Evolutionary conservation across 2,113 vertebrate genomes (phyloP).

Genomic region (Caloenas nicobarica): DNA sequence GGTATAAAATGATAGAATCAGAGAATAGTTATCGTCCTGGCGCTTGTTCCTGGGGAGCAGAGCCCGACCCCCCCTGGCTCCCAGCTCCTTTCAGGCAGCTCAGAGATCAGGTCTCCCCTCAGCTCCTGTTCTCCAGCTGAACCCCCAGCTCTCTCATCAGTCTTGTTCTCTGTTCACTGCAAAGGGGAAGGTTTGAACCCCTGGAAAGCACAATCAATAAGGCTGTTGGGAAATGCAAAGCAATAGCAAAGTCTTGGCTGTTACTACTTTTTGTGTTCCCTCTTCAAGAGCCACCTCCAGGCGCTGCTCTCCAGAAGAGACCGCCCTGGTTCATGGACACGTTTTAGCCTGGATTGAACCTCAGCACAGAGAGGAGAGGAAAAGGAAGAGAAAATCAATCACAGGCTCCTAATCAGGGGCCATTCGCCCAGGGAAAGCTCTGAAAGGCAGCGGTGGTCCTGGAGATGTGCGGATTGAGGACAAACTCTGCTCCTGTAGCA

Average conservation of each 20-base stretch:
- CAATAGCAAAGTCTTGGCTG: not conserved
- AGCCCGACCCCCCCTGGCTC: no score
- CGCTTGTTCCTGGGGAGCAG: no score
- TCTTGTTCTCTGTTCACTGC: no score
- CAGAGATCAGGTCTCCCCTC: no score
- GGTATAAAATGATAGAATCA: no score
- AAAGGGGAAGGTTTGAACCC: no score
- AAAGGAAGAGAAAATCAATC: not conserved
- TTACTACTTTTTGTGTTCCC: not conserved
- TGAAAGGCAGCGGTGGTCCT: not conserved
- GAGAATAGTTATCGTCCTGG: no score
- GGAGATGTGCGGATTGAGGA: not conserved
- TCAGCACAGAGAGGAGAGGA: not conserved
- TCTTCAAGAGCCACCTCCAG: not conserved
- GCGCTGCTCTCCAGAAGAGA: not conserved
- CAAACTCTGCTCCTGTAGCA: not conserved
- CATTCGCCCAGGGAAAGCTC: not conserved
- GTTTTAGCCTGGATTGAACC: not conserved
- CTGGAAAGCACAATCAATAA: not conserved
- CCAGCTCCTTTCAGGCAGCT: no score
- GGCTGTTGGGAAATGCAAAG: not conserved
- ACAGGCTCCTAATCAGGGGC: not conserved
- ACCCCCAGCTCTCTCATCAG: no score
- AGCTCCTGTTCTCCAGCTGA: no score
- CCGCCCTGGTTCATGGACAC: no score